phyloP scores from a whole-genome alignment of 2,797 vertebrate genomes.

The Octomys mimax region DNA sequence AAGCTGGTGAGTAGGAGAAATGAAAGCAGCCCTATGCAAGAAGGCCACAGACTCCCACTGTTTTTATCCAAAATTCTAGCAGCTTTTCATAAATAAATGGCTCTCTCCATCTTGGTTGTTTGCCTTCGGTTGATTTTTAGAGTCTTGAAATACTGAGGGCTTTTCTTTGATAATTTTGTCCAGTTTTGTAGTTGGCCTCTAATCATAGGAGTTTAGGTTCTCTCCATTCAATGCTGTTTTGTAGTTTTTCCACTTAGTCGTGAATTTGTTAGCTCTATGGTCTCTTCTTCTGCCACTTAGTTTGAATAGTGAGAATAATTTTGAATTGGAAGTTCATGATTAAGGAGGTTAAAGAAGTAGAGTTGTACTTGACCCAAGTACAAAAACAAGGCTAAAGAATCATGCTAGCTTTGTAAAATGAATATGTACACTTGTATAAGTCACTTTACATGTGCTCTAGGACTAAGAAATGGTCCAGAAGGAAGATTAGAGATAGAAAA shows the following conservation, averaged over 20 bases:
- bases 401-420: constrained; percentile 24
- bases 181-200: neutral
- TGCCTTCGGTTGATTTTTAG: constrained; percentile 41
- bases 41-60: neutral
- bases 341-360: neutral
- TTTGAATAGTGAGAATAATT: constrained; percentile 12
- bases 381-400: neutral
- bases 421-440: constrained; percentile 7
- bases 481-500: neutral
- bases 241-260: neutral
- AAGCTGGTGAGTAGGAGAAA: neutral
- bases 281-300: neutral
- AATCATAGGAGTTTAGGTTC: neutral
- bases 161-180: constrained; percentile 44
- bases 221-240: neutral
- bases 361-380: constrained; percentile 2
- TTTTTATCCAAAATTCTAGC: constrained; percentile 41
- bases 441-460: neutral
- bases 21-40: neutral
- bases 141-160: neutral
- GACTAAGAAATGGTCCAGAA: constrained; percentile 1
- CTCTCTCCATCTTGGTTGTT: neutral
- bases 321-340: neutral
- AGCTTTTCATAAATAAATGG: constrained; percentile 55
- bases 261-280: neutral